Base-by-base conservation (phyloP, 2,888 invertebrate genomes). In the Dicyrtomina minuta region DNA sequence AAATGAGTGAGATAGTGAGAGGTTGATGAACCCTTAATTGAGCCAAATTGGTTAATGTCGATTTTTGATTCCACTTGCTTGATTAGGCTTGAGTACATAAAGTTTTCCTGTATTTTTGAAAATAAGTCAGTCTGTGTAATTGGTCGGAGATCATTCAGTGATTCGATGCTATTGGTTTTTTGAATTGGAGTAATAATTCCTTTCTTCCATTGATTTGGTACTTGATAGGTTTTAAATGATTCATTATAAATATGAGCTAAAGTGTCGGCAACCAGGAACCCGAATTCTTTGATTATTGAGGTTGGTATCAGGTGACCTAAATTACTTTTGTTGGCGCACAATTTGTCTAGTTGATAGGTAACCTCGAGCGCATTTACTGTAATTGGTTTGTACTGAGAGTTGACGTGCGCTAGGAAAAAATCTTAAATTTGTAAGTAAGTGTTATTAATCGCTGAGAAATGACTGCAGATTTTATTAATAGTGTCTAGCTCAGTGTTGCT, bases 121-220 rank as follows among this genome's bases (percentile, higher is more conserved):
- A 56, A 27, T 27, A 56, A 33, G n/a, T 56, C 24, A 8, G 56
- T 56, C 24, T 27, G 56, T 8, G 27, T 56, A 15, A 56, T 56
- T 3, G 56, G 56, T 5, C 56, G 56, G 17, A 56, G 5, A 33
- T 56, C 56, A 24, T 13, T 27, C n/a, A 56, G 15, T 6, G 5
- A 6, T 12, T 2, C 13, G 15, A 33, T 6, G 13, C 33, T 22
- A 26, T 56, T 26, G 5, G 4, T n/a, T 15, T 56, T 56, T 13
- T 26, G 56, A 27, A 56, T 22, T 5, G 56, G 27, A 8, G 56
- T 56, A 15, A 56, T 56, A 22, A 56, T 27, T 13, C 56, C 56
- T 2, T n/a, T 27, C 33, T 56, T 56, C 56, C 56, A 56, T 2
- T 27, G 15, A 17, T 3, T 27, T 26, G 56, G 56, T 4, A 56